Conservation (phyloP, 1,140 invertebrate species). For the Goniozus legneri region DNA sequence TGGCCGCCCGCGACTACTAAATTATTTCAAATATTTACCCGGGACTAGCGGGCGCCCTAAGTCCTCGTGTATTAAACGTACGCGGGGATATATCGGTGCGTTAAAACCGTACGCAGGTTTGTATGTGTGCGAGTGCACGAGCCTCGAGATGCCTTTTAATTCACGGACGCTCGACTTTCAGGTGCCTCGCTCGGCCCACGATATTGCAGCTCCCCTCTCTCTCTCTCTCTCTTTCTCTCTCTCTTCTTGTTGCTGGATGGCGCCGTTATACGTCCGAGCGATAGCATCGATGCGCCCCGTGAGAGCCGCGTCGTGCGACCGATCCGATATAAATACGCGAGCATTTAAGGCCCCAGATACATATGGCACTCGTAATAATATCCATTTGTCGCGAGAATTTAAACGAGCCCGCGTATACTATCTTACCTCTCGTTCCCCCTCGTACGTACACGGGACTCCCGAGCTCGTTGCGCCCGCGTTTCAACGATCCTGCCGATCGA, state of each 20-base stretch:
- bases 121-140: constrained; percentile 8
- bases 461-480: too few species aligned
- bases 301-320: constrained; percentile 2
- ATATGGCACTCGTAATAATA: neutral
- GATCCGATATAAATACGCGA: neutral
- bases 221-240: too few species aligned
- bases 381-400: neutral
- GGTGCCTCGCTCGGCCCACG: neutral
- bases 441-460: neutral
- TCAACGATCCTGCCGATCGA: neutral
- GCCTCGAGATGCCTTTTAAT: constrained; percentile 14
- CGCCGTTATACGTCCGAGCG: constrained; percentile 26
- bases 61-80: neutral
- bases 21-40: constrained; percentile 46
- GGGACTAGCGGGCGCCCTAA: constrained; percentile 16
- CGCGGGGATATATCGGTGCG: neutral
- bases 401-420: neutral
- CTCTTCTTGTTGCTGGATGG: constrained; percentile 18
- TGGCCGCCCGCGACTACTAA: constrained; percentile 28
- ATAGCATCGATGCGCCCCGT: constrained; percentile 27
- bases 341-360: neutral
- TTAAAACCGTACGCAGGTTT: neutral
- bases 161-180: constrained; percentile 17
- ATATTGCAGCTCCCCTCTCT: neutral
- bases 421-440: neutral